Conservation (phyloP, 2,888 invertebrate genomes). For the Plemyria rubiginata region DNA sequence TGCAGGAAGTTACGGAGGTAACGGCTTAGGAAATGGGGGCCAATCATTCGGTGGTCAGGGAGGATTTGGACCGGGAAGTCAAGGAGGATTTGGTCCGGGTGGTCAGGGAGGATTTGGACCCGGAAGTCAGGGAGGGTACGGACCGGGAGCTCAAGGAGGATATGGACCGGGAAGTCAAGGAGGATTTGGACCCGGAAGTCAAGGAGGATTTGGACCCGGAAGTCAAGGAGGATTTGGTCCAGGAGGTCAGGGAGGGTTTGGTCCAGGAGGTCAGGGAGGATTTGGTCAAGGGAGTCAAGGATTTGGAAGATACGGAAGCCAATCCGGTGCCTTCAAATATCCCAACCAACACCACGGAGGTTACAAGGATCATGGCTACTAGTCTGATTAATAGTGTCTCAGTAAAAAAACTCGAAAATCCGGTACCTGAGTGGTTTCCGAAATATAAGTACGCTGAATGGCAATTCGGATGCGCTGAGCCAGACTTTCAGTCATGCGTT, state of each 20-base stretch:
- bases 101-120: conserved; percentile 19
- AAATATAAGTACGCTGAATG: no score
- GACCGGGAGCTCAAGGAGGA: conserved; percentile 23
- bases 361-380: conserved; percentile 34
- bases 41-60: conserved; percentile 8
- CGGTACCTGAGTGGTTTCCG: no score
- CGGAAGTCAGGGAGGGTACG: conserved; percentile 12
- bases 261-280: conserved; percentile 21
- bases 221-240: conserved; percentile 21
- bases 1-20: conserved; percentile 18
- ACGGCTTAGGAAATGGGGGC: conserved; percentile 7
- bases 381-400: neutral
- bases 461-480: no score
- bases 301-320: conserved; percentile 6
- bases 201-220: conserved; percentile 20
- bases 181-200: conserved; percentile 13
- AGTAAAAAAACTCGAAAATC: no score
- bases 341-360: conserved; percentile 22
- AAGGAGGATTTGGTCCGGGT: conserved; percentile 21
- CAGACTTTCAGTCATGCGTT: no score
- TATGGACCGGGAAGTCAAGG: conserved; percentile 22
- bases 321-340: conserved; percentile 1
- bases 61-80: conserved; percentile 1
- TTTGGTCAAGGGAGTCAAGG: conserved; percentile 22
- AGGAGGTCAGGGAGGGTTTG: conserved; percentile 22